Evolutionary conservation across 2,888 invertebrate genomes (phyloP), one percentile per base, ranked within the genome.

Genomic region (Epirrhoe tristata): DNA sequence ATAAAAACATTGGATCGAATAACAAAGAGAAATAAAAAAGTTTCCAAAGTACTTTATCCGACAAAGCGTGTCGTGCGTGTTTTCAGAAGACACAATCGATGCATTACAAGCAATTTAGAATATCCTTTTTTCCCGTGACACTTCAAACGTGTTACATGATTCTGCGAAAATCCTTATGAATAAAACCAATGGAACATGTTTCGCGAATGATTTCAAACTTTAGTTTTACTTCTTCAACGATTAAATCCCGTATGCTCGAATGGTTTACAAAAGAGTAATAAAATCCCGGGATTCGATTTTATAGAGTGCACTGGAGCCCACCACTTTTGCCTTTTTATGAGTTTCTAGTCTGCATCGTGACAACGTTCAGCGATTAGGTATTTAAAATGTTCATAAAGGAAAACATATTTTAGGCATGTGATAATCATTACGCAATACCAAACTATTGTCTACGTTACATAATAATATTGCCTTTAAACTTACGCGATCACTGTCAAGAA

Each of bases 101-200:
- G 58, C 58, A 58, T 54, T 54, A 64, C 63, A 64, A 58, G 24
- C 63, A 48, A 58, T 64, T 58, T 48, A 58, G 48, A 58, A 48
- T 54, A 58, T 58, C 48, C 58, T 36, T 16, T 58, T 53, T 54
- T 31, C 14, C 43, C 43, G 24, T 32, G 6, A 58, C 52, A 34
- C 53, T 57, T 57, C 50, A 53, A 54, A 54, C 64, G 50, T n/a
- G 52, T 52, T 54, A 63, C 46, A 63, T 16, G 58, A 63, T 54
- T 34, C 52, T 34, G 17, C 4, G 16, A 51, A 63, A 7, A 57
- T 14, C 52, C 48, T 31, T 46, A 34, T 14, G 24, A 55, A 36
- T 32, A 60, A 53, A 60, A 53, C 12, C 52, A 10, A 14, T 17
- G 36, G 31, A 51, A 24, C 14, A 0, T 48, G 31, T 43, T 17